A percentile compares a stretch with the other conserved stretches of the same genome.
Conservation (phyloP, 2,888 invertebrate species). For the Drosophila sordidula region DNA sequence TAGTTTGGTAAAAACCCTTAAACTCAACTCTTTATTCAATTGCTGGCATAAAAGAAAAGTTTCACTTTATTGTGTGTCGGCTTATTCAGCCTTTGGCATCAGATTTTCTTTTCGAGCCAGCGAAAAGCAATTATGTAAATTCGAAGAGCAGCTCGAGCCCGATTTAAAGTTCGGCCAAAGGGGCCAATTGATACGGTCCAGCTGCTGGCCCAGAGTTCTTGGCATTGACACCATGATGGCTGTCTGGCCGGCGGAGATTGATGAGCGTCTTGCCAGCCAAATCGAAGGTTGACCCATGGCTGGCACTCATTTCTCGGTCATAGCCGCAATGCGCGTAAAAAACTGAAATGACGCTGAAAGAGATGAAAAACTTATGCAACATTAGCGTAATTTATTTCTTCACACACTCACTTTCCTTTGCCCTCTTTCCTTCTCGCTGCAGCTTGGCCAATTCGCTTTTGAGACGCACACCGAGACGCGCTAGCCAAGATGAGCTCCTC, state of each 20-base stretch:
- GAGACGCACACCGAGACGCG: slow-evolving; percentile 32
- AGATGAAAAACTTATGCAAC: slow-evolving; percentile 63
- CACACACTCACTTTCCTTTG: slow-evolving; percentile 36
- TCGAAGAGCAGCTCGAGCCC: too few species aligned
- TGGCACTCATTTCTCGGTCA: slow-evolving; percentile 48
- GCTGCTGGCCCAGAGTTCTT: slow-evolving; percentile 64
- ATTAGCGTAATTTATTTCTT: slow-evolving; percentile 62
- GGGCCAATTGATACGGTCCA: slow-evolving; percentile 52
- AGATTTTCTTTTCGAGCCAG: slow-evolving; percentile 16
- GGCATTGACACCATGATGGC: slow-evolving; percentile 60
- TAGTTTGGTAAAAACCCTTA: slow-evolving; percentile 11
- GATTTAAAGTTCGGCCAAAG: slow-evolving; percentile 14
- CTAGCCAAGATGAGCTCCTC: slow-evolving; percentile 69
- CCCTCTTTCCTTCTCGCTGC: slow-evolving; percentile 38
- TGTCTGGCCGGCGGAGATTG: slow-evolving; percentile 58
- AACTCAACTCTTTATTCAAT: slow-evolving; percentile 62
- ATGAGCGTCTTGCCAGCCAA: slow-evolving; percentile 41
- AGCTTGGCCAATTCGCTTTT: slow-evolving; percentile 61
- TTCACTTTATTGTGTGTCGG: slow-evolving; percentile 46
- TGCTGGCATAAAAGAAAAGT: slow-evolving; percentile 54
- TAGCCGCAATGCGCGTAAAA: slow-evolving; percentile 19
- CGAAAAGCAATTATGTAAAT: slow-evolving; percentile 34
- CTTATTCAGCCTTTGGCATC: too few species aligned
- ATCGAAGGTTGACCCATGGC: slow-evolving; percentile 46
- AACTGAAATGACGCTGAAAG: slow-evolving; percentile 1